Percentiles rank a stretch among this genome's conserved stretches.
These are phyloP conservation scores for Napeogenes inachia DNA, from an alignment of 2,888 invertebrate species.

Conservation along the genomic window DNA sequence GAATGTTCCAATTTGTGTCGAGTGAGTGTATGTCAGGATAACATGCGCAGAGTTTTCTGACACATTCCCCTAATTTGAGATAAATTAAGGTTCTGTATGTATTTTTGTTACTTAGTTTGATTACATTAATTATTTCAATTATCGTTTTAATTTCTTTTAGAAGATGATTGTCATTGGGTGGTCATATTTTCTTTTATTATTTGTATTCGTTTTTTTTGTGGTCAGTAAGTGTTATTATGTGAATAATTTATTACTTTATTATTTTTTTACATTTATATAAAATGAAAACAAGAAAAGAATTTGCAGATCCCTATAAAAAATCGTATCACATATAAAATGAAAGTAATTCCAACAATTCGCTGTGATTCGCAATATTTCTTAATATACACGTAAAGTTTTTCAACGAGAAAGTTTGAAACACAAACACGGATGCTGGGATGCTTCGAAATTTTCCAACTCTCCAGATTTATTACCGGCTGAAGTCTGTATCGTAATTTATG, in stretches of 20 bases:
- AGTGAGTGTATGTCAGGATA: constrained; percentile 9
- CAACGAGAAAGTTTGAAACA: constrained; percentile 31
- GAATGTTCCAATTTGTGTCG: constrained; percentile 17
- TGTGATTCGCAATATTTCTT: constrained; percentile 29
- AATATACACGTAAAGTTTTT: constrained; percentile 30
- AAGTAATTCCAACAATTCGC: constrained; percentile 17
- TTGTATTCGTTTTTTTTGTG: too few relatives aligned
- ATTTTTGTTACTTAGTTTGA: too few relatives aligned
- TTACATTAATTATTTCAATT: too few relatives aligned
- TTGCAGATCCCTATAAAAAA: neutral
- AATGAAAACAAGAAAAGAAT: too few relatives aligned
- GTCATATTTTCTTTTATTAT: too few relatives aligned
- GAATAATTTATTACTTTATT: too few relatives aligned
- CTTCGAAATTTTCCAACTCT: constrained; percentile 34
- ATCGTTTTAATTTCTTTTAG: too few relatives aligned
- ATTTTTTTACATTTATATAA: too few relatives aligned
- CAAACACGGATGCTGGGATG: constrained; percentile 33
- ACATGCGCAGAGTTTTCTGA: neutral
- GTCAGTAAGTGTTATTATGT: too few relatives aligned
- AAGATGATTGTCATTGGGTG: too few relatives aligned
- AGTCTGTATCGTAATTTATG: constrained; percentile 33
- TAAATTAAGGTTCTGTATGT: too few relatives aligned
- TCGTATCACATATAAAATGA: neutral
- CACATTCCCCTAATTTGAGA: neutral
- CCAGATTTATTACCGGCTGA: constrained; percentile 35